Base-by-base conservation (phyloP, 2,113 vertebrate genomes). In the Cricetomys ansorgei region DNA sequence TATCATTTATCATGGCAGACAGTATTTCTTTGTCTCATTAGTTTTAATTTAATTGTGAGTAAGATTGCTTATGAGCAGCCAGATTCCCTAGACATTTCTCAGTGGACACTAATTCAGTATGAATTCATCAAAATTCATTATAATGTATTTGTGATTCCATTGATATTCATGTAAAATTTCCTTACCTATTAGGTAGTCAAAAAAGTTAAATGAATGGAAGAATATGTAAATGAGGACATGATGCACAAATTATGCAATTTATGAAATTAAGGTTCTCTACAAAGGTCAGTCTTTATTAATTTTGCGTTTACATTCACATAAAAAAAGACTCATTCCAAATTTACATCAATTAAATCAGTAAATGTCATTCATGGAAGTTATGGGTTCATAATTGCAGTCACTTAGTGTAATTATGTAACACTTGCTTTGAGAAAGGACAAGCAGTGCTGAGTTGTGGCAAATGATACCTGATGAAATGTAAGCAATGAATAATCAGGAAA, bases 301-400 rank as follows among this genome's bases (percentile, higher is more conserved):
- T 95, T 95, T 89, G 67, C 88, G 27, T 90, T 96, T 94, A 62
- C 76, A 84, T n/a, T n/a, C n/a, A n/a, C n/a, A 34, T 84, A 96
- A 94, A 92, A 93, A 70, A 17, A 80, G 23, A 0, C 59, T 91
- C 40, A 65, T 64, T 84, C 5, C 19, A 92, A 89, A 83, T 79
- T 91, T 91, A 77, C 12, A 96, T 95, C 64, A 86, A 90, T 96
- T 89, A 95, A 83, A 65, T 97, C 89, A 92, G 64, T 92, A 97
- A 96, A 96, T 91, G 85, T 86, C 92, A 89, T 57, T 96, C 91
- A 94, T 91, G 31, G 94, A 95, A 97, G 77, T 91, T 94, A 95
- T 88, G 53, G 57, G 9, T 90, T 96, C 50, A 29, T 96, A 94
- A 96, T 97, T 96, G 34, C 48, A 96, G 37, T 91, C 88, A 94